Percentiles rank a stretch among this genome's conserved stretches.
Conservation (phyloP, 2,888 invertebrate genomes). For the Chymomyza amoena region DNA sequence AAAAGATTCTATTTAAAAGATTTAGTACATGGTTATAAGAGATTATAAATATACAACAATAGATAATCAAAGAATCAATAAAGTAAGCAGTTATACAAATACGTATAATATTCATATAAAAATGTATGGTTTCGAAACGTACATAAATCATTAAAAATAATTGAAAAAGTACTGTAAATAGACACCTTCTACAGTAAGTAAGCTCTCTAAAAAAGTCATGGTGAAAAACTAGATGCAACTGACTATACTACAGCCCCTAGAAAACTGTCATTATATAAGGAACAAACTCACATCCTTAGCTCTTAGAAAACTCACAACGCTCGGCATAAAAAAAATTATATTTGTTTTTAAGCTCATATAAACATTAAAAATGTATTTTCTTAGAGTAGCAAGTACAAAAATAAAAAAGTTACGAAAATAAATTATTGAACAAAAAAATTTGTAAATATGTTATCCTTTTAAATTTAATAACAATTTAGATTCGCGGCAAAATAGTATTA, state of each 20-base stretch:
- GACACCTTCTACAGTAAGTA: constrained; percentile 39
- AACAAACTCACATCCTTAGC: constrained; percentile 26
- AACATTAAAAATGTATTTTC: constrained; percentile 73
- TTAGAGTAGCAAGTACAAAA: constrained; percentile 73
- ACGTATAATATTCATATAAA: constrained; percentile 10
- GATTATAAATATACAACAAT: neutral
- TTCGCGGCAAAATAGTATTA: neutral
- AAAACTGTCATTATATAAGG: constrained; percentile 17
- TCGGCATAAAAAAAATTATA: constrained; percentile 36
- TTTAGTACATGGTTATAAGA: neutral
- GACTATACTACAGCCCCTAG: constrained; percentile 40
- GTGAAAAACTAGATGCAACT: constrained; percentile 24
- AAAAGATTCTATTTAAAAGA: neutral
- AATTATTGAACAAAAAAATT: constrained; percentile 57
- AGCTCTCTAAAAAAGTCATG: constrained; percentile 37
- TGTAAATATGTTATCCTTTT: too few species aligned
- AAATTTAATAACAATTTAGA: too few species aligned
- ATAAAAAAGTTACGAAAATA: constrained; percentile 50
- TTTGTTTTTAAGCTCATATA: constrained; percentile 58
- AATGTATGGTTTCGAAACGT: constrained; percentile 51
- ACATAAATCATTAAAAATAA: constrained; percentile 38
- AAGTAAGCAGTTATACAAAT: neutral
- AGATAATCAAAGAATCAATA: neutral
- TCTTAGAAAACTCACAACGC: constrained; percentile 49
- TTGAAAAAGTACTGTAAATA: constrained; percentile 19